Percentiles rank a stretch among this genome's conserved stretches.
Conservation (phyloP, 2,797 vertebrate species). For the Pangasius krempfi region DNA sequence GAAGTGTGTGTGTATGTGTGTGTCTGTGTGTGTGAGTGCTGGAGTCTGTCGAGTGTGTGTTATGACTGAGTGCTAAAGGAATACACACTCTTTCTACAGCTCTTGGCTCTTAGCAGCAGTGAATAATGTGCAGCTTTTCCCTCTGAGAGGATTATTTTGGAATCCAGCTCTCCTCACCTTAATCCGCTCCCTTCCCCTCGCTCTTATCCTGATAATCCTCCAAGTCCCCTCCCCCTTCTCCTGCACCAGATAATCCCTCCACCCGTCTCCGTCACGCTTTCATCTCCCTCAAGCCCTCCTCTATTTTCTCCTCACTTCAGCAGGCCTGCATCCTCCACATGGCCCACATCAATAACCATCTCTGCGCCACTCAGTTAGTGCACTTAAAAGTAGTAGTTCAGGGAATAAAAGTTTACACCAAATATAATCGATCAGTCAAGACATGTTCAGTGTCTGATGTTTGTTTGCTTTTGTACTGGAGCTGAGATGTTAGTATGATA, state of each 20-base stretch:
- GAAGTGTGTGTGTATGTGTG: neutral
- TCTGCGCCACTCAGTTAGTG: neutral
- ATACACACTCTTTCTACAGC: neutral
- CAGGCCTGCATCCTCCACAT: neutral
- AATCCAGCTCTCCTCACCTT: constrained; percentile 72
- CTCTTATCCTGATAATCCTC: constrained; percentile 74
- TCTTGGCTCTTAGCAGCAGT: constrained; percentile 15
- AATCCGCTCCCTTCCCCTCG: constrained; percentile 76
- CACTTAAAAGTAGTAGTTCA: neutral
- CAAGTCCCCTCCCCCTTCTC: constrained; percentile 73
- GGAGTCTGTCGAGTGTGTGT: neutral
- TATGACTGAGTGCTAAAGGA: neutral
- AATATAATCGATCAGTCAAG: neutral
- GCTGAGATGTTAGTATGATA: neutral
- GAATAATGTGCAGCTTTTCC: constrained; percentile 63
- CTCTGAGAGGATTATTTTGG: constrained; percentile 78
- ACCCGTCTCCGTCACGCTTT: constrained; percentile 69
- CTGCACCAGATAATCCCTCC: constrained; percentile 74
- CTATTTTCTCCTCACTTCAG: constrained; percentile 57
- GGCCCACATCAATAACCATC: neutral
- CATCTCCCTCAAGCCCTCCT: constrained; percentile 56
- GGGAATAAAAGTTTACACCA: neutral
- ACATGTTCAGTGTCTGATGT: neutral
- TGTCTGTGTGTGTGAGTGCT: neutral
- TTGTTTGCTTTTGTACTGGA: neutral